These are phyloP conservation scores for Eulemur rufifrons DNA, from an alignment of 2,113 vertebrate species.

Conservation along the genomic window DNA sequence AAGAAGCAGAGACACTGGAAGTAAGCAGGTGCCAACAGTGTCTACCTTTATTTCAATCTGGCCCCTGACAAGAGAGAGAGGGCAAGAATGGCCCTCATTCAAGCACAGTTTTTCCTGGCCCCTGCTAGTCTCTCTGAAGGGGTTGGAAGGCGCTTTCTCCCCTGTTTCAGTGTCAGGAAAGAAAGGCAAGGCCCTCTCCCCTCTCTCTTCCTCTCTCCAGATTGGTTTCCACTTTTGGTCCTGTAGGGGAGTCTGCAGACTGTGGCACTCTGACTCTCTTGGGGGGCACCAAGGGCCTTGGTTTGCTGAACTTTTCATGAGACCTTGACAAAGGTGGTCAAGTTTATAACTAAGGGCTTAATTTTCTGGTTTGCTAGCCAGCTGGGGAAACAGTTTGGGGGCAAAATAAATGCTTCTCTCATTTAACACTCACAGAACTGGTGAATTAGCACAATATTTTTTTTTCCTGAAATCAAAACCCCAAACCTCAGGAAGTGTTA, in stretches of 20 bases:
- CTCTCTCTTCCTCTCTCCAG: not conserved
- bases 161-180: not conserved
- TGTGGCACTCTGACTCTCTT: not conserved
- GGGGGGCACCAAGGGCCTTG: not conserved
- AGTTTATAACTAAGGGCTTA: not conserved
- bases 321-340: not conserved
- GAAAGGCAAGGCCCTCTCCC: not conserved
- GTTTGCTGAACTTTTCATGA: not conserved
- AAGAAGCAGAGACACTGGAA: not conserved
- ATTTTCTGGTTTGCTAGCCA: not conserved
- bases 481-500: not conserved
- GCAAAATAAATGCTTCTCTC: not conserved
- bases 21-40: not conserved
- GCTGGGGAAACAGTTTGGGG: not conserved
- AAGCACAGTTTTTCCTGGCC: not conserved
- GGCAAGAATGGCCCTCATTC: not conserved
- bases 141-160: not conserved
- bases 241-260: not conserved
- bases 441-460: not conserved
- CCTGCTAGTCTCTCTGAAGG: not conserved
- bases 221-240: not conserved
- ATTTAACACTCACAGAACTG: not conserved
- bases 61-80: not conserved
- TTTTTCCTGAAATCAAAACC: not conserved
- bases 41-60: not conserved